phyloP scores from a whole-genome alignment of 2,113 vertebrate species.

The Perca flavescens region DNA sequence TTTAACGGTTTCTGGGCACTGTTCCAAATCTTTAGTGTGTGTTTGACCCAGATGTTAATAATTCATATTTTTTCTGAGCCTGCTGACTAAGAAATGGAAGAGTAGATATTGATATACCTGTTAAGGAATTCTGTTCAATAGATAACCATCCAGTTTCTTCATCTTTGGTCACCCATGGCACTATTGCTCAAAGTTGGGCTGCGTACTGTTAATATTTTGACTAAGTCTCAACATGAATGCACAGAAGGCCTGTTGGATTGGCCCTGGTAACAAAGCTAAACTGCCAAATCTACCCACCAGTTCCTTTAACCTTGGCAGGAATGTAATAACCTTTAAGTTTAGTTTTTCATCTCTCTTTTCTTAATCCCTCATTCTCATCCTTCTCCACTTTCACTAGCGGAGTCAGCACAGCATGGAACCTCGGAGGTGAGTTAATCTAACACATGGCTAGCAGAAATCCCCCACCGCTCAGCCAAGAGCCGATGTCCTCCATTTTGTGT shows the following conservation, averaged over 20 bases:
- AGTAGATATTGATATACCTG: too few relatives aligned
- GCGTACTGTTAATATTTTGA: not conserved
- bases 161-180: too few relatives aligned
- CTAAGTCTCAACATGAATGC: not conserved
- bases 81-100: too few relatives aligned
- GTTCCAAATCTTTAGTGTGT: too few relatives aligned
- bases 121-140: too few relatives aligned
- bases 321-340: constrained; percentile 50
- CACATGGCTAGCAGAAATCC: constrained; percentile 57
- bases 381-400: constrained; percentile 24
- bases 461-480: constrained; percentile 32
- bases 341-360: constrained; percentile 25
- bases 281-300: constrained; percentile 31
- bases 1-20: too few relatives aligned
- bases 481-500: constrained; percentile 65
- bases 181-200: too few relatives aligned
- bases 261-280: not conserved
- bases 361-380: constrained; percentile 16
- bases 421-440: constrained; percentile 65
- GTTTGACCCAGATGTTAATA: too few relatives aligned
- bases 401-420: constrained; percentile 51
- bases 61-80: too few relatives aligned
- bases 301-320: constrained; percentile 51
- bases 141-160: too few relatives aligned
- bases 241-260: not conserved